phyloP scores from a whole-genome alignment of 2,797 vertebrate species.

The Urophycis tenuis region DNA sequence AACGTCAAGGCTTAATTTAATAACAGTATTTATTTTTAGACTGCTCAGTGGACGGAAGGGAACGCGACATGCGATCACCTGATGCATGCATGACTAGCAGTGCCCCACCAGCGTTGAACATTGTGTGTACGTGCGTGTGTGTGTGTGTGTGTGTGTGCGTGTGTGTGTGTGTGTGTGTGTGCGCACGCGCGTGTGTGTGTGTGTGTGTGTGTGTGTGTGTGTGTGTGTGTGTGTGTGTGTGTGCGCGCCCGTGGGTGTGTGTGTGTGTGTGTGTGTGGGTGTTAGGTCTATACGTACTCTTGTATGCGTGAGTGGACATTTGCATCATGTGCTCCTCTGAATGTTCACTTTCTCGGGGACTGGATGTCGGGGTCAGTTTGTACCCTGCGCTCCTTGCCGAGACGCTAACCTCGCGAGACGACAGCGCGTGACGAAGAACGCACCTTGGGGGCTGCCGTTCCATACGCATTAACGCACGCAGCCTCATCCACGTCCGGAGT shows the following conservation, averaged over 20 bases:
- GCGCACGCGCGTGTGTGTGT: too few species aligned
- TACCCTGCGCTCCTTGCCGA: neutral
- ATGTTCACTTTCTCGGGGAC: neutral
- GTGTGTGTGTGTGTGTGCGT: neutral
- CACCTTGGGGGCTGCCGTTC: neutral
- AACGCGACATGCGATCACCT: neutral
- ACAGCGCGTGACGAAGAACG: neutral
- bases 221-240: too few species aligned
- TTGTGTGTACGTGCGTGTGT: neutral
- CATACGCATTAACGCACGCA: neutral
- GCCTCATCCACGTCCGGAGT: too few species aligned
- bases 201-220: too few species aligned
- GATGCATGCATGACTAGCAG: neutral
- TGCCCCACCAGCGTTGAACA: neutral
- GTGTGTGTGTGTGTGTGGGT: neutral
- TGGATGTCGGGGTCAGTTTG: neutral
- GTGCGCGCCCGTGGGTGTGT: neutral
- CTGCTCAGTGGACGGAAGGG: neutral
- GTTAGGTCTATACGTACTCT: neutral
- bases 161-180: neutral
- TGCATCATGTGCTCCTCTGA: neutral
- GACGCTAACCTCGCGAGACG: neutral
- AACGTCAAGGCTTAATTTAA: neutral
- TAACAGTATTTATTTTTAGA: conserved; percentile 1
- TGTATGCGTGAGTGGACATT: neutral